phyloP scores from a whole-genome alignment of 2,113 vertebrate species.

The Psettodes erumei region DNA sequence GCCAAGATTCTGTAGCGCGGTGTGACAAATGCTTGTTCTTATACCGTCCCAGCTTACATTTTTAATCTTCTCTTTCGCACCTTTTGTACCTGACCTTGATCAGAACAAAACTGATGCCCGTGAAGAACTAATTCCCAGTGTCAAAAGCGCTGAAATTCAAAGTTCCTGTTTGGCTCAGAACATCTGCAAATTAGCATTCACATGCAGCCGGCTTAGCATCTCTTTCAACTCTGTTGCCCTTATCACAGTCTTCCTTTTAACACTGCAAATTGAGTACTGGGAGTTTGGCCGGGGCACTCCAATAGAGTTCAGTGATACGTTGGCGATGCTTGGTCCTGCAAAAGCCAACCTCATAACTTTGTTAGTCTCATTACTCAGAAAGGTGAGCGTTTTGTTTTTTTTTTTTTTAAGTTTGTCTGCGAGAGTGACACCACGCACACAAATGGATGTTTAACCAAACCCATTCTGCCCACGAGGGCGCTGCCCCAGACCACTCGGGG shows the following conservation, averaged over 20 bases:
- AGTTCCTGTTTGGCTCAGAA: conserved; percentile 32
- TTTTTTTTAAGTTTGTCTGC: conserved; percentile 14
- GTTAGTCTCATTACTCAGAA: conserved; percentile 16
- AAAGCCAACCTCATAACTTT: conserved; percentile 25
- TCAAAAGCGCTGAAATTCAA: conserved; percentile 42
- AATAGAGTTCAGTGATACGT: conserved; percentile 27
- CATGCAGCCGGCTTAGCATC: conserved; percentile 35
- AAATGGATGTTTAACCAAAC: conserved; percentile 48
- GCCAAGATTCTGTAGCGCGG: neutral
- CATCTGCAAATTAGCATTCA: conserved; percentile 66
- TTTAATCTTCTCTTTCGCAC: conserved; percentile 50
- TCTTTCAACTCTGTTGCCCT: conserved; percentile 38
- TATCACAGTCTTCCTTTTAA: conserved; percentile 40
- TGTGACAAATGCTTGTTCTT: conserved; percentile 16
- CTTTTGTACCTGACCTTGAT: conserved; percentile 56
- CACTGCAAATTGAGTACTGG: conserved; percentile 35
- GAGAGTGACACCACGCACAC: conserved; percentile 12
- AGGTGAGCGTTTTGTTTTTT: conserved; percentile 33
- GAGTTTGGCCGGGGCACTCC: conserved; percentile 20
- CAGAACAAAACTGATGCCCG: conserved; percentile 43
- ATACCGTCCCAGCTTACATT: neutral
- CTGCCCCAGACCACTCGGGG: conserved; percentile 13
- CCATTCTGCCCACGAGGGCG: conserved; percentile 31
- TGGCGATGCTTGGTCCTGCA: too few relatives aligned
- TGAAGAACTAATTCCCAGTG: conserved; percentile 21